phyloP scores from a whole-genome alignment of 2,113 vertebrate genomes.

The Hirundichthys speculiger region DNA sequence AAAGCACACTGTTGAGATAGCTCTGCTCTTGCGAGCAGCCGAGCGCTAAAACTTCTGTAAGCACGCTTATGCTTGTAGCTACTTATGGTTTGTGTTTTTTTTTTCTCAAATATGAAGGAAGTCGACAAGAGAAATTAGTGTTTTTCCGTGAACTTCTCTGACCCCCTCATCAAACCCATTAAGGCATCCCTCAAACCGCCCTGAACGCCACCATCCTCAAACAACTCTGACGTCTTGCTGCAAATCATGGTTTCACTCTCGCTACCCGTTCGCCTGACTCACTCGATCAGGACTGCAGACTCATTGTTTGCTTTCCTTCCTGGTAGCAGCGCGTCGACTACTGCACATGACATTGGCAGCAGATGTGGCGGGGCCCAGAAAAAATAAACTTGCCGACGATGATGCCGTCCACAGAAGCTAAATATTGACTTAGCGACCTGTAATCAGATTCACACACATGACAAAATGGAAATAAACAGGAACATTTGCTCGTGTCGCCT shows the following conservation, averaged over 20 bases:
- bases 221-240: constrained; percentile 29
- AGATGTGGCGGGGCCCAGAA: constrained; percentile 72
- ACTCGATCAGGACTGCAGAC: constrained; percentile 51
- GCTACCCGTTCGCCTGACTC: constrained; percentile 32
- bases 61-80: constrained; percentile 6
- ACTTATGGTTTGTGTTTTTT: constrained; percentile 17
- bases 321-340: constrained; percentile 69
- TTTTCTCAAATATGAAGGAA: constrained; percentile 27
- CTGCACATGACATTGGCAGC: constrained; percentile 75
- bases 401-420: constrained; percentile 81
- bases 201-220: constrained; percentile 15
- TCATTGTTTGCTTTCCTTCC: constrained; percentile 74
- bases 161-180: constrained; percentile 41
- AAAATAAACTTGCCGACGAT: constrained; percentile 79
- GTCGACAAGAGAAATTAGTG: constrained; percentile 21
- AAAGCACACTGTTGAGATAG: neutral
- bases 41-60: neutral
- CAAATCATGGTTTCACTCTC: constrained; percentile 46
- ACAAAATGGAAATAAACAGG: constrained; percentile 84
- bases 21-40: constrained; percentile 5
- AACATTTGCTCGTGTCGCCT: constrained; percentile 71
- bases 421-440: constrained; percentile 85
- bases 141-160: constrained; percentile 34
- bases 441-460: constrained; percentile 85
- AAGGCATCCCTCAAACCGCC: constrained; percentile 39